Conservation (phyloP, 2,888 invertebrate species). For the Octodonta nipae region DNA sequence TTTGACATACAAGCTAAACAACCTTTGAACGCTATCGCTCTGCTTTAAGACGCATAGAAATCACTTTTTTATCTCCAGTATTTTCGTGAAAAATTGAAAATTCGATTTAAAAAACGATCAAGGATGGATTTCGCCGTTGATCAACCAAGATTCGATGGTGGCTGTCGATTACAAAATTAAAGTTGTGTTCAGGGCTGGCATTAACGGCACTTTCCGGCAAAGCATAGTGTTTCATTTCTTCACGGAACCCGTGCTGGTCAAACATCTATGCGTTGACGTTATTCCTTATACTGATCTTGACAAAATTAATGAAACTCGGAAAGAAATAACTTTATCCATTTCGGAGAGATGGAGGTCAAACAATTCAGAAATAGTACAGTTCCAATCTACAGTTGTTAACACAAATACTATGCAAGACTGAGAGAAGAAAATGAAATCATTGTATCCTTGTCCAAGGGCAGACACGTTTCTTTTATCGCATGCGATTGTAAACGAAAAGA, state of each 20-base stretch:
- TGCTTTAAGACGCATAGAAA: conserved; percentile 56
- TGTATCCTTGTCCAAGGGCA: conserved; percentile 54
- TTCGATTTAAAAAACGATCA: conserved; percentile 34
- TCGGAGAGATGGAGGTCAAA: conserved; percentile 44
- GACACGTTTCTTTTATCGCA: conserved; percentile 55
- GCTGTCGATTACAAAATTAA: conserved; percentile 21
- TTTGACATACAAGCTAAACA: conserved; percentile 43
- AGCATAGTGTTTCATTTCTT: conserved; percentile 66
- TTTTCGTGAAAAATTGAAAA: conserved; percentile 22
- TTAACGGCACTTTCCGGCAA: conserved; percentile 66
- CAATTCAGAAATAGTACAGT: conserved; percentile 34
- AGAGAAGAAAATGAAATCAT: conserved; percentile 41
- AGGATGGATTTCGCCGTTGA: conserved; percentile 38
- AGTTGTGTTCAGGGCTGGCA: conserved; percentile 40
- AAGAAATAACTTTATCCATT: conserved; percentile 44
- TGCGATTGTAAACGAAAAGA: conserved; percentile 49
- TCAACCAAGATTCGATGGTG: conserved; percentile 15
- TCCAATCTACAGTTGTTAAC: conserved; percentile 22
- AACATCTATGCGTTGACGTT: conserved; percentile 62
- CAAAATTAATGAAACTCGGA: conserved; percentile 49
- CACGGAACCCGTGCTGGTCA: conserved; percentile 46
- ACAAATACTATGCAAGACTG: conserved; percentile 33
- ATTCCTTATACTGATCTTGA: conserved; percentile 53
- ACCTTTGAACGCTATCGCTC: conserved; percentile 46
- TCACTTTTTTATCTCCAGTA: conserved; percentile 49